These are phyloP conservation scores for Sylvietta virens DNA, from an alignment of 2,113 vertebrate genomes.

Conservation along the genomic window DNA sequence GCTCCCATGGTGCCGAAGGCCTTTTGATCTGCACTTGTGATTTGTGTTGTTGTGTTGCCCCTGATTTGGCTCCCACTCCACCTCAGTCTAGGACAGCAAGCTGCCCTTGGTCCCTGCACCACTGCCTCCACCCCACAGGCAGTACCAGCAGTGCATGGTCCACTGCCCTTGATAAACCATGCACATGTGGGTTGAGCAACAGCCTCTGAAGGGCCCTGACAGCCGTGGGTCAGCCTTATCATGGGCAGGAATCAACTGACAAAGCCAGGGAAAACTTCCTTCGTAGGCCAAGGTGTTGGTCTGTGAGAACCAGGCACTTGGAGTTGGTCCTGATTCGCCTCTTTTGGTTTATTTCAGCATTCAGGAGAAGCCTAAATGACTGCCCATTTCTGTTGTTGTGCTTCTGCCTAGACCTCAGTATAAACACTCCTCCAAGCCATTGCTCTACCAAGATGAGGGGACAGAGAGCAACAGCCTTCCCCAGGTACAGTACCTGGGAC, in stretches of 20 bases:
- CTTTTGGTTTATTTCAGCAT: not conserved
- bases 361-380: not conserved
- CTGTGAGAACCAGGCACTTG: not conserved
- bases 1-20: not conserved
- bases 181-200: rapidly evolving
- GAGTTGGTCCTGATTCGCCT: not conserved
- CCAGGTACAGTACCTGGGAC: not conserved
- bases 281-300: rapidly evolving
- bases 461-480: not conserved
- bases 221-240: not conserved
- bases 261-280: not conserved
- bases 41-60: not conserved
- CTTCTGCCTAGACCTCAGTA: not conserved
- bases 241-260: not conserved
- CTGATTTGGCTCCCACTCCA: not conserved
- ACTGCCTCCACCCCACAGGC: not conserved
- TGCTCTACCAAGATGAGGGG: not conserved
- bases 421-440: not conserved
- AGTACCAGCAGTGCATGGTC: not conserved
- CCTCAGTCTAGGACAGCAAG: not conserved
- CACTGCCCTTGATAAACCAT: not conserved
- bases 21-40: not conserved
- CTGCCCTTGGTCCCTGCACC: not conserved
- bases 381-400: not conserved
- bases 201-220: not conserved